Evolutionary conservation across 2,888 invertebrate species (phyloP), one percentile per base, ranked within the genome.

Genomic region (Operophtera brumata): DNA sequence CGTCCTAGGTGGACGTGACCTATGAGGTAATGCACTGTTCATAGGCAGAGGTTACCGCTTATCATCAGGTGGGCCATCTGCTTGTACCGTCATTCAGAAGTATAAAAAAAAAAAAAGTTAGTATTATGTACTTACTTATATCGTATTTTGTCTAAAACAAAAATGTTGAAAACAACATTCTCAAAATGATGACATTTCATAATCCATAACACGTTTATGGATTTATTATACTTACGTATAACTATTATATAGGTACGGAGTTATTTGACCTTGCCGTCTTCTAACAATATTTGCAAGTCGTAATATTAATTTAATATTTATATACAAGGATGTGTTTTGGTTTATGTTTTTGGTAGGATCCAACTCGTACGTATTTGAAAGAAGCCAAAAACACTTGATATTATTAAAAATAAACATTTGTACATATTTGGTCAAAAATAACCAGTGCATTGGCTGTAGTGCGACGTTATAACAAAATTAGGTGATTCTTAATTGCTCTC

Each of bases 211-310:
- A 34, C 34, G n/a, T 11, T 0, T 34, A 30, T 34, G 6, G 2
- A 34, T 34, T 11, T 4, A 5, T 11, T 6, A 6, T 34, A 3
- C n/a, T n/a, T n/a, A 12, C n/a, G 26, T 14, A 10, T 43, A 43
- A 36, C 37, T 36, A 43, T 49, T 25, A 12, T 43, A 37, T 35
- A n/a, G 36, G 7, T 36, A 36, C 28, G 6, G 30, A 36, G 26
- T 39, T n/a, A 54, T 7, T 39, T 44, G 47, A 35, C 44, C 47
- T 47, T 47, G 50, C 12, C 9, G 7, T 37, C 30, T 26, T 20
- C 37, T 8, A 14, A 20, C 25, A 12, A 13, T n/a, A 20, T 7
- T 32, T 20, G n/a, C 11, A 13, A 14, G 30, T 9, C 20, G 26
- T 47, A 7, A 37, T 35, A n/a, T 25, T 30, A 7, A 9, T 30